phyloP scores from a whole-genome alignment of 1,140 invertebrate genomes.

The Drepana arcuata region DNA sequence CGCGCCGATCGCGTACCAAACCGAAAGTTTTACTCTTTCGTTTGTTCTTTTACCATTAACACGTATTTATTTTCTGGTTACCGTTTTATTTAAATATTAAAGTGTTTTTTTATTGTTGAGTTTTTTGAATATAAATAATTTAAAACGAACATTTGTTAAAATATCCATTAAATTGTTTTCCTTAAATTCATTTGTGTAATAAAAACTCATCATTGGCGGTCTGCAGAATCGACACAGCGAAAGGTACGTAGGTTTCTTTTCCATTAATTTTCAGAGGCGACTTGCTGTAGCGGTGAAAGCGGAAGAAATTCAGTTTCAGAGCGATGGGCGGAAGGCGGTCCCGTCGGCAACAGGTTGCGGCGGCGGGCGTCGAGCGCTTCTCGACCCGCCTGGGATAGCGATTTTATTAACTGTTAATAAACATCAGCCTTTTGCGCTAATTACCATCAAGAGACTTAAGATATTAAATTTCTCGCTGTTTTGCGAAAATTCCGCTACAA shows the following conservation, averaged over 20 bases:
- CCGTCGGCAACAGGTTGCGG: constrained; percentile 66
- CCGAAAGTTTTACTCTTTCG: constrained; percentile 32
- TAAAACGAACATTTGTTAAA: constrained; percentile 11
- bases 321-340: constrained; percentile 64
- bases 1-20: constrained; percentile 45
- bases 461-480: constrained; percentile 34
- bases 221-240: constrained; percentile 1
- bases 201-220: constrained; percentile 9
- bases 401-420: constrained; percentile 55
- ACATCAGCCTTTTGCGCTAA: constrained; percentile 36
- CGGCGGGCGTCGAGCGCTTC: constrained; percentile 8
- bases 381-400: constrained; percentile 33
- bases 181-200: constrained; percentile 46
- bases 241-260: constrained; percentile 16
- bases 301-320: constrained; percentile 21
- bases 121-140: constrained; percentile 30
- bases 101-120: constrained; percentile 37
- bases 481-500: constrained; percentile 19
- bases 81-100: constrained; percentile 38
- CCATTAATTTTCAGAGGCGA: constrained; percentile 16
- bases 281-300: no score
- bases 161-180: constrained; percentile 40
- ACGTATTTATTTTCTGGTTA: constrained; percentile 27
- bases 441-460: constrained; percentile 29
- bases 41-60: constrained; percentile 40